These are phyloP conservation scores for Takifugu ocellatus DNA, from an alignment of 2,797 vertebrate genomes.

Conservation along the genomic window DNA sequence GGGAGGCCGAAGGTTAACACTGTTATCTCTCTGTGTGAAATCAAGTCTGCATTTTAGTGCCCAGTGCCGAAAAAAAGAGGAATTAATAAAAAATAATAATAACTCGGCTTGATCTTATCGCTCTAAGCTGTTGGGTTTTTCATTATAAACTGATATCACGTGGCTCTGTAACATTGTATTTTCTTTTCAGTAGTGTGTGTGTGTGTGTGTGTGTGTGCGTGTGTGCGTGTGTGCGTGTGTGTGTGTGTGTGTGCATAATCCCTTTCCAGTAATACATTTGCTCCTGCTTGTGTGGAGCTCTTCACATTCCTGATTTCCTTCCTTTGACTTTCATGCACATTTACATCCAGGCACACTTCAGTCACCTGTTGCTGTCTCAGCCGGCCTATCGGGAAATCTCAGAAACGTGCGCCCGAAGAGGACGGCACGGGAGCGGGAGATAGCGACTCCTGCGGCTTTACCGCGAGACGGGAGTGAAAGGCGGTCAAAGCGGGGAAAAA, in stretches of 20 bases:
- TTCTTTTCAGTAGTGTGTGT: conserved; percentile 19
- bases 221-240: no score
- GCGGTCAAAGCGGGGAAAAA: conserved; percentile 15
- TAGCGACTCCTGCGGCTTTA: no score
- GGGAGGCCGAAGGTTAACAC: conserved; percentile 3
- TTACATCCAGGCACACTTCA: conserved; percentile 18
- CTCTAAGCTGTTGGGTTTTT: conserved; percentile 58
- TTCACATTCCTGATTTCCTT: conserved; percentile 9
- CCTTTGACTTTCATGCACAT: conserved; percentile 4
- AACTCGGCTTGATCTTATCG: conserved; percentile 52
- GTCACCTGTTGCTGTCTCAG: conserved; percentile 24
- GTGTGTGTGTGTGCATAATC: conserved; percentile 39
- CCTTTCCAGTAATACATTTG: conserved; percentile 57
- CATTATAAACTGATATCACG: conserved; percentile 58
- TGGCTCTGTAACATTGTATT: conserved; percentile 35
- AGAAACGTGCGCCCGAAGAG: no score
- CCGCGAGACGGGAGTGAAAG: neutral
- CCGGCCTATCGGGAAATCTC: neutral
- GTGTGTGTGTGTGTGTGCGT: conserved; percentile 6
- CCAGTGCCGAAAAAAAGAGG: conserved; percentile 15
- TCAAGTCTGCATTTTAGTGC: conserved; percentile 35
- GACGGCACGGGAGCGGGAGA: no score
- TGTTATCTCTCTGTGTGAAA: conserved; percentile 25
- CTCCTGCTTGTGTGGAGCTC: conserved; percentile 48
- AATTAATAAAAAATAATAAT: conserved; percentile 40